Evolutionary conservation across 1,140 invertebrate genomes (phyloP).

Genomic region (Vanessa tameamea): DNA sequence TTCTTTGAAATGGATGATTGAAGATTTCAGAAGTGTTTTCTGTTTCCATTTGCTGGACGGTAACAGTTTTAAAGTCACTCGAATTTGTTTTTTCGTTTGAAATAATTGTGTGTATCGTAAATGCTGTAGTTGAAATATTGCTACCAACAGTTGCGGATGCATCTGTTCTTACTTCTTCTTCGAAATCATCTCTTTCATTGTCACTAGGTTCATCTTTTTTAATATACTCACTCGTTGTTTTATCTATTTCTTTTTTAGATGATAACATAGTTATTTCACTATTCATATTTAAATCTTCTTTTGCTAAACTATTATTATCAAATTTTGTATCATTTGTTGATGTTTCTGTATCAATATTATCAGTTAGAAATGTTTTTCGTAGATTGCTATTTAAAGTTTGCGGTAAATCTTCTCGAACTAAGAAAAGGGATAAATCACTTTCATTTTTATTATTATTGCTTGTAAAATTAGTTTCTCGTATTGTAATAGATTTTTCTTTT

Average conservation of each 20-base stretch:
- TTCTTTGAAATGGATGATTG: background rate
- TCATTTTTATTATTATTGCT: background rate
- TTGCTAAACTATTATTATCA: constrained; percentile 17
- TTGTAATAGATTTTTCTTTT: background rate
- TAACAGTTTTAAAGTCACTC: background rate
- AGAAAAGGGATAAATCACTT: background rate
- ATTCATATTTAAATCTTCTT: background rate
- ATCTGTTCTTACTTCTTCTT: background rate
- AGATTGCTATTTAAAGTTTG: background rate
- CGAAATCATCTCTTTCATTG: background rate
- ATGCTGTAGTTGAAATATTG: background rate
- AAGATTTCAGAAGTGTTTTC: background rate
- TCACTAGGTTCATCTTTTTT: background rate
- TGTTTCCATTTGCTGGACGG: background rate
- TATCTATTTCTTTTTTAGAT: background rate
- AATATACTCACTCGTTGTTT: background rate
- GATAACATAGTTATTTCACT: background rate
- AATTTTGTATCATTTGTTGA: constrained; percentile 11
- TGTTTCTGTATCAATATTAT: background rate
- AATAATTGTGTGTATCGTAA: background rate
- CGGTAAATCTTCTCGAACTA: background rate
- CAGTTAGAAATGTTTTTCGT: background rate
- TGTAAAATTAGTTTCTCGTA: background rate
- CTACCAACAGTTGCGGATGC: background rate
- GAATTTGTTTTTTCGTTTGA: background rate